Percentiles rank a stretch among this genome's conserved stretches.
Evolutionary conservation across 2,888 invertebrate species (phyloP).

Genomic region (Perithous albicinctus): DNA sequence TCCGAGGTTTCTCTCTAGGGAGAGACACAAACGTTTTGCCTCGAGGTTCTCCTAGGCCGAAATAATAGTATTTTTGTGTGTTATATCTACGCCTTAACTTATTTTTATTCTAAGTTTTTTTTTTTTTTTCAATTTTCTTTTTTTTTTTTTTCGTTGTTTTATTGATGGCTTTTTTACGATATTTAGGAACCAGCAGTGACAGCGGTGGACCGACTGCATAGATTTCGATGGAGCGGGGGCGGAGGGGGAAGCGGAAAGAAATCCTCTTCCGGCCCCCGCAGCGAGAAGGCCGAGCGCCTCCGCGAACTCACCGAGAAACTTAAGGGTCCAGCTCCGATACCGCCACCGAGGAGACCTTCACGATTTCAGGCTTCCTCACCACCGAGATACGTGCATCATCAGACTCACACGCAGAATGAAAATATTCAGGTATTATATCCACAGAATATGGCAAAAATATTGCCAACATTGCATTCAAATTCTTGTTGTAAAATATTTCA

Average conservation of each 20-base stretch:
- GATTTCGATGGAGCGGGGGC: conserved; percentile 87
- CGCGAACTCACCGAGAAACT: conserved; percentile 92
- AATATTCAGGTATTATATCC: conserved; percentile 85
- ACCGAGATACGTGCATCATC: conserved; percentile 74
- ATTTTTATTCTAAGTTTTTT: neutral
- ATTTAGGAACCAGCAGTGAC: conserved; percentile 85
- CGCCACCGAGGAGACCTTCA: conserved; percentile 81
- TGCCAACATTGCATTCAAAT: no score
- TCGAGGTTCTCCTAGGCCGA: conserved; percentile 55
- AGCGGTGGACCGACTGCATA: conserved; percentile 94
- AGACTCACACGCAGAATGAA: conserved; percentile 81
- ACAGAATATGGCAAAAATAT: no score
- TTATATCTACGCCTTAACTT: neutral
- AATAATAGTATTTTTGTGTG: conserved; percentile 45
- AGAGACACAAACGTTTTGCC: conserved; percentile 13
- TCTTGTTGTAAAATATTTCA: no score
- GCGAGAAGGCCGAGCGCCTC: conserved; percentile 90
- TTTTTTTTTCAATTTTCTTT: neutral
- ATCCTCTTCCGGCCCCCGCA: conserved; percentile 82
- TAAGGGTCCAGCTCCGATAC: conserved; percentile 86
- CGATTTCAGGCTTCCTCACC: conserved; percentile 82
- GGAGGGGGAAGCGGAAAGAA: conserved; percentile 81
- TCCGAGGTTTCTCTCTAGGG: conserved; percentile 63
- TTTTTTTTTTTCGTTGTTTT: conserved; percentile 2
- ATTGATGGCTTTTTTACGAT: no score